These are phyloP conservation scores for Andrena chrysosceles DNA, from an alignment of 2,888 invertebrate species.

Conservation along the genomic window DNA sequence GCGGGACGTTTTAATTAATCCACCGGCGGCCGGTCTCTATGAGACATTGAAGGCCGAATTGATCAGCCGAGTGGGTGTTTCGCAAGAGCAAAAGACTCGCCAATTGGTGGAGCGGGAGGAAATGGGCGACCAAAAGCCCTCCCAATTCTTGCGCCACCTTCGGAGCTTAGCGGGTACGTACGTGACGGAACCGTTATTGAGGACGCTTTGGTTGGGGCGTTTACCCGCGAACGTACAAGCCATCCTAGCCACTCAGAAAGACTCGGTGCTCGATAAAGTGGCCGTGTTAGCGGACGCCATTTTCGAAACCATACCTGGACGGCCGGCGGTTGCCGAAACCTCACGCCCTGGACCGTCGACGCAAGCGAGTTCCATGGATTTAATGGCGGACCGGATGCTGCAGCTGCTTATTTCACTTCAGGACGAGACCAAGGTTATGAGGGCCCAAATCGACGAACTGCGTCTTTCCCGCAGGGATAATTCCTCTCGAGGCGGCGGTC, in stretches of 20 bases:
- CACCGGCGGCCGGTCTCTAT: rapidly evolving
- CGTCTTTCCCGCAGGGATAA: too few species aligned
- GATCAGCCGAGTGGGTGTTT: too few species aligned
- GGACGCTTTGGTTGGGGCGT: not conserved
- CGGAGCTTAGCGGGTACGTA: too few species aligned
- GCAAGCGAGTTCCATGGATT: not conserved
- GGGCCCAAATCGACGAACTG: not conserved
- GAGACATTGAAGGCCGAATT: too few species aligned
- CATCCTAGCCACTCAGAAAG: not conserved
- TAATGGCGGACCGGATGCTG: not conserved
- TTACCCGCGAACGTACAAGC: not conserved
- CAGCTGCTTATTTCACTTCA: rapidly evolving
- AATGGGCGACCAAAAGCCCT: too few species aligned
- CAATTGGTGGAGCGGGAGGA: too few species aligned
- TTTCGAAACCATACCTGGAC: rapidly evolving
- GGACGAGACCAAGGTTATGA: not conserved
- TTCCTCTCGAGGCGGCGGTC: too few species aligned
- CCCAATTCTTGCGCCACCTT: too few species aligned
- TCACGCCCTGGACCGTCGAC: rapidly evolving
- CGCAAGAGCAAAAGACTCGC: too few species aligned
- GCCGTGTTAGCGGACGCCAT: not conserved
- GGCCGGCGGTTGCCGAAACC: not conserved
- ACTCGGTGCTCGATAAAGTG: not conserved
- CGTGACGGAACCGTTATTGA: too few species aligned
- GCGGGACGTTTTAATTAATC: not conserved